Evolutionary conservation across 2,797 vertebrate genomes (phyloP), one percentile per base, ranked within the genome.

Genomic region (Meriones psammophilus): DNA sequence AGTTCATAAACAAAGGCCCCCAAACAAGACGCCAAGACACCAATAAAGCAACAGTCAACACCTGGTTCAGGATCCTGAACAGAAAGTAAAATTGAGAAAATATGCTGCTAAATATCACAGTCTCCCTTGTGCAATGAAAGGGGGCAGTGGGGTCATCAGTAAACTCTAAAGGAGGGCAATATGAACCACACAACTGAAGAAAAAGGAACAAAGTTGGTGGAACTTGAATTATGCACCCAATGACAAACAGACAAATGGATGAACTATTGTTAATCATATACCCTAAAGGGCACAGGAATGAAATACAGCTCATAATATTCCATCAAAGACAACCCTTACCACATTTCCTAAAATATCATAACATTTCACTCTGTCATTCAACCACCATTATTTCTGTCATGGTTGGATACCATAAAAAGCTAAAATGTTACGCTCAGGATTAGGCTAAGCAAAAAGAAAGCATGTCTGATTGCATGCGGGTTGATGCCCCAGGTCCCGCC

Each of bases 331-430:
- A 96, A 46, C 4, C 15, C 62, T 62, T 88, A 66, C 71, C 50
- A 86, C 1, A 80, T 91, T 93, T 93, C 90, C 58, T 79, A 66
- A 92, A 84, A 86, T 3, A 89, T 92, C 36, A 73, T 66, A 73
- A 20, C 10, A 79, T 83, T 77, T 91, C 26, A 22, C 18, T 58
- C 30, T 73, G 17, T 56, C 30, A 36, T 85, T 89, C 58, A 85
- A 85, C 76, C 77, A 94, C 14, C 24, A 60, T 7, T 33, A 80
- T 42, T 91, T 95, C 83, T 42, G 88, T 95, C 9, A n/a, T n/a
- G n/a, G n/a, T n/a, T n/a, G n/a, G n/a, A n/a, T n/a, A n/a, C n/a
- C n/a, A n/a, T n/a, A n/a, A n/a, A n/a, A n/a, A n/a, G n/a, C n/a
- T n/a, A n/a, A n/a, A n/a, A n/a, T n/a, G n/a, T n/a, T n/a, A n/a